Conservation (phyloP, 2,113 vertebrate genomes). For the Caranx ignobilis region DNA sequence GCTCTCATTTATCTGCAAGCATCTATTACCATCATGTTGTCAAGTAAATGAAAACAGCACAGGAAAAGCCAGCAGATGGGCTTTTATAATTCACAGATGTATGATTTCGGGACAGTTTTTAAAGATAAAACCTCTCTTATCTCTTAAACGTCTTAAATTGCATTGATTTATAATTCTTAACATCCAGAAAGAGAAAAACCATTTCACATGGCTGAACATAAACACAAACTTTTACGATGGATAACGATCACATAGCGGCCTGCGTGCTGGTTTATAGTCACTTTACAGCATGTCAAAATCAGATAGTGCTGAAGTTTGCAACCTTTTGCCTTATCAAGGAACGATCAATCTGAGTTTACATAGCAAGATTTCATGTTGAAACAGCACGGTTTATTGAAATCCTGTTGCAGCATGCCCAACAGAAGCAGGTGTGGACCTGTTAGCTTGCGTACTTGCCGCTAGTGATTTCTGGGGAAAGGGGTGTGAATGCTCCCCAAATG, state of each 20-base stretch:
- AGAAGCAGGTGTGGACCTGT: constrained; percentile 75
- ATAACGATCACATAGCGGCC: constrained; percentile 40
- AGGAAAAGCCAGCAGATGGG: constrained; percentile 64
- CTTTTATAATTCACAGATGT: constrained; percentile 59
- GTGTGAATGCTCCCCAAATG: constrained; percentile 27
- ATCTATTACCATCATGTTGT: constrained; percentile 70
- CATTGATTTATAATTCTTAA: constrained; percentile 36
- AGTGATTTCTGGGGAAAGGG: constrained; percentile 24
- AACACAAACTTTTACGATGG: constrained; percentile 18
- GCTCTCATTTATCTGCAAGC: constrained; percentile 72
- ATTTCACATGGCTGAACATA: constrained; percentile 22
- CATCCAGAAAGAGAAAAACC: constrained; percentile 16
- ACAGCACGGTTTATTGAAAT: constrained; percentile 73
- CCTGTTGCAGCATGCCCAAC: constrained; percentile 66
- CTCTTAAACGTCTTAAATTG: constrained; percentile 26
- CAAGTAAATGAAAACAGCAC: constrained; percentile 58
- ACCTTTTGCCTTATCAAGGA: constrained; percentile 51
- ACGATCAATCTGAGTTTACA: constrained; percentile 70
- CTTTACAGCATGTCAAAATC: constrained; percentile 35
- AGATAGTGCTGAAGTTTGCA: constrained; percentile 49
- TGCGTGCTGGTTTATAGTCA: constrained; percentile 21
- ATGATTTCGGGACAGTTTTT: constrained; percentile 47
- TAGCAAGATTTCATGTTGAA: constrained; percentile 44
- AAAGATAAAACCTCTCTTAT: constrained; percentile 40
- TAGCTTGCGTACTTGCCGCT: constrained; percentile 28